Evolutionary conservation across 2,113 vertebrate species (phyloP), one percentile per base, ranked within the genome.

Genomic region (Sinocyclocheilus anshuiensis): DNA sequence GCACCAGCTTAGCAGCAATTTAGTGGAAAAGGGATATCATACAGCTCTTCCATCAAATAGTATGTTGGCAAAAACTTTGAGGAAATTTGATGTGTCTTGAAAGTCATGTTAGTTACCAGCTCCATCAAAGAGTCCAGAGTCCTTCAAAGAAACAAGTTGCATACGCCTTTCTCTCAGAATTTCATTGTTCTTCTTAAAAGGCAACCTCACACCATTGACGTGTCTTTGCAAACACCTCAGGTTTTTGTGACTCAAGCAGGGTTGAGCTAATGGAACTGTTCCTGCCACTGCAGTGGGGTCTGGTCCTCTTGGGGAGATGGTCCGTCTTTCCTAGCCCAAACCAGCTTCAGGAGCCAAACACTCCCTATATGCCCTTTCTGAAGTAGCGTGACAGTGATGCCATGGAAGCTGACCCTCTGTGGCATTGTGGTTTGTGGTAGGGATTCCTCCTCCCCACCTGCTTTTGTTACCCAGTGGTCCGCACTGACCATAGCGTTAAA

Each of bases 221-320:
- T 69, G 61, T 84, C 10, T 85, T 75, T 74, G 22, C 80, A 85
- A 90, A 88, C 88, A 86, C 4, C 8, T 18, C 80, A 55, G 69
- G 88, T 90, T 79, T 55, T 85, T 87, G 78, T 90, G 71, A 90
- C 89, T 91, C 86, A 91, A 80, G 76, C 77, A 88, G 80, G 16
- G 12, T 76, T 91, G 87, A 92, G 91, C 71, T 84, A 86, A 86
- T 82, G 71, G 77, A 92, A 90, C 74, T 77, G 57, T 71, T 83
- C 16, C 75, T 83, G 53, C 63, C 71, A 87, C 77, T 72, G 87
- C 80, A 53, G n/a, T 61, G 9, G 72, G 61, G 76, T 81, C 76
- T 81, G 63, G 72, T 67, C 22, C 84, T 75, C 84, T 71, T 69
- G 65, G 48, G 59, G 36, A 77, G 63, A 69, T 65, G 88, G 84